These are phyloP conservation scores for Malaclemys terrapin DNA, from an alignment of 2,113 vertebrate species.

Conservation along the genomic window DNA sequence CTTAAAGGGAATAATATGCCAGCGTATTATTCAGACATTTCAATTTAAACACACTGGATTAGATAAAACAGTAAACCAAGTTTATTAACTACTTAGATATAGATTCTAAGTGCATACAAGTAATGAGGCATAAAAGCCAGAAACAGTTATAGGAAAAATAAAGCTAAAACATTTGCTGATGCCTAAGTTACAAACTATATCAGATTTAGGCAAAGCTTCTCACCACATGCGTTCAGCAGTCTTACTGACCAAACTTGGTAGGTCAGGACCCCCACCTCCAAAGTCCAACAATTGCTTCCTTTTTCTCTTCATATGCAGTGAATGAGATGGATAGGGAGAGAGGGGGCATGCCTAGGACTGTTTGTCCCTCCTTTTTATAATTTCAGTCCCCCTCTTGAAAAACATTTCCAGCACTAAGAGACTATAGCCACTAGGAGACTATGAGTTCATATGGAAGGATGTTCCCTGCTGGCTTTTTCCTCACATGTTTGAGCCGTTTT, in stretches of 20 bases:
- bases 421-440: background rate
- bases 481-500: background rate
- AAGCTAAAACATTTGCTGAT: background rate
- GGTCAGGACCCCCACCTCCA: background rate
- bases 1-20: background rate
- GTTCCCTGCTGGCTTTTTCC: background rate
- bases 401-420: background rate
- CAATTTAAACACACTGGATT: background rate
- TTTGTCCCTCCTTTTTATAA: background rate
- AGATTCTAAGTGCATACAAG: background rate
- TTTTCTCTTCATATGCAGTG: background rate
- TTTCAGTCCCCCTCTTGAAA: background rate
- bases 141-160: background rate
- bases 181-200: background rate
- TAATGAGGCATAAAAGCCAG: background rate
- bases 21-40: background rate
- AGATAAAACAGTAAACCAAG: background rate
- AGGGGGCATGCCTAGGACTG: no score
- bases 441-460: background rate
- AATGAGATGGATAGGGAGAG: background rate
- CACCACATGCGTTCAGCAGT: background rate
- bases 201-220: background rate
- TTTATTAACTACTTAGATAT: background rate
- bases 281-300: background rate
- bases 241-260: background rate